phyloP scores from a whole-genome alignment of 2,888 invertebrate species.

The Eupithecia insigniata region DNA sequence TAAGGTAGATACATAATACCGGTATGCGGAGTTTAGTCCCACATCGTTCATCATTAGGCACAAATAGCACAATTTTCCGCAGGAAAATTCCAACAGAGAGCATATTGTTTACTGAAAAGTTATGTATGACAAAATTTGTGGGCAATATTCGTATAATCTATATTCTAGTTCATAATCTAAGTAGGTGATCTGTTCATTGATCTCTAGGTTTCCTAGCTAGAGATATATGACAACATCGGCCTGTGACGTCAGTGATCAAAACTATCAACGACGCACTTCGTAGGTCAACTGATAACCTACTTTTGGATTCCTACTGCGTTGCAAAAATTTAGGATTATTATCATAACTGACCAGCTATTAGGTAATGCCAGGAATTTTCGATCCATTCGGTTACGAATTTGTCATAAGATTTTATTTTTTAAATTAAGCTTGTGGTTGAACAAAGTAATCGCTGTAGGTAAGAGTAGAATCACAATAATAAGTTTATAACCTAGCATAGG shows the following conservation, averaged over 20 bases:
- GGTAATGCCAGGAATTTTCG: background rate
- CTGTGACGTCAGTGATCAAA: conserved; percentile 67
- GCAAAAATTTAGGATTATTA: conserved; percentile 57
- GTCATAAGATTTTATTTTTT: too few species aligned
- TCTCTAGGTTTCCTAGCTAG: conserved; percentile 30
- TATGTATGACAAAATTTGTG: background rate
- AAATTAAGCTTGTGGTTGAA: background rate
- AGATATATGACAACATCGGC: conserved; percentile 43
- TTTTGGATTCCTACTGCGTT: conserved; percentile 63
- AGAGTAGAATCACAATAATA: background rate
- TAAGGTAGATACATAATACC: background rate
- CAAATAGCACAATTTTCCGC: background rate
- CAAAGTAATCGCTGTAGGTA: too few species aligned
- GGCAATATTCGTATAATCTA: background rate
- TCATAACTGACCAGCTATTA: conserved; percentile 23
- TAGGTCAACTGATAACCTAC: conserved; percentile 76
- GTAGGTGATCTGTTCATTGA: conserved; percentile 33
- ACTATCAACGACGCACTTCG: conserved; percentile 66
- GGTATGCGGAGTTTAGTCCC: background rate
- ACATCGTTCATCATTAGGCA: background rate
- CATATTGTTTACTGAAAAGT: background rate
- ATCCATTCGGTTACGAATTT: background rate
- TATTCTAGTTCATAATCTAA: conserved; percentile 23
- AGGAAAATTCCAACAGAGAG: conserved; percentile 3
- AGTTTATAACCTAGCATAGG: background rate